These are phyloP conservation scores for Halcyon chelicuti DNA, from an alignment of 2,797 vertebrate species.

Conservation along the genomic window DNA sequence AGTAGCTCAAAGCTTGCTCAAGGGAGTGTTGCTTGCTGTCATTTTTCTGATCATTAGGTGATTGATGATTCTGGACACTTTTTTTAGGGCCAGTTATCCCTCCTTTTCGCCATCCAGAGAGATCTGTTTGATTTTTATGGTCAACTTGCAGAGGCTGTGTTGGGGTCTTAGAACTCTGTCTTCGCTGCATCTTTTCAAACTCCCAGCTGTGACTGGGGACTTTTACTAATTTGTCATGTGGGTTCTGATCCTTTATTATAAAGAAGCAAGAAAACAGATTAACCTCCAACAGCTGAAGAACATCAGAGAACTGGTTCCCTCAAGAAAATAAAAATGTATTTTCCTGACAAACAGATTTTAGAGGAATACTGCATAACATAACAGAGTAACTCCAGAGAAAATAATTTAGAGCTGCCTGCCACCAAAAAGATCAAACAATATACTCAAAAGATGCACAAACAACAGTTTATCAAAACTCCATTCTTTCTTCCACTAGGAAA, in stretches of 20 bases:
- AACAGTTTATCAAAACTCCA: not conserved
- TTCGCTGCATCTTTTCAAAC: conserved; percentile 50
- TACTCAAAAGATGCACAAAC: not conserved
- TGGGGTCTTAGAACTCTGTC: not conserved
- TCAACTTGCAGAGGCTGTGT: not conserved
- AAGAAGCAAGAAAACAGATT: not conserved
- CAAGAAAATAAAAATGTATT: not conserved
- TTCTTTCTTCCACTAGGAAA: not conserved
- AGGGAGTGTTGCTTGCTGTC: not conserved
- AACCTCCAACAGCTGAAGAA: not conserved
- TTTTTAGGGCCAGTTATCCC: not conserved
- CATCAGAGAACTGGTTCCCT: not conserved
- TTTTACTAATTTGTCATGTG: not conserved
- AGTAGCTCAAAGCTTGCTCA: conserved; percentile 65
- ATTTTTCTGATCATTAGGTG: not conserved
- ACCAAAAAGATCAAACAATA: not conserved
- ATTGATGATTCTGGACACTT: not conserved
- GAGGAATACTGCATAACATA: accelerated
- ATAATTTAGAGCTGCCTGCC: not conserved
- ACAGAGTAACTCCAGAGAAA: not conserved
- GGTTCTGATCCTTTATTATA: not conserved
- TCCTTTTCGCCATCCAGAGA: conserved; percentile 39
- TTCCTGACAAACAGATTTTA: not conserved
- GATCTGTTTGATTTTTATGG: conserved; percentile 20
- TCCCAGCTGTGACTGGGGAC: conserved; percentile 31